Percentiles rank a stretch among this genome's conserved stretches.
Conservation (phyloP, 1,140 invertebrate genomes). For the Dendrolimus punctatus region DNA sequence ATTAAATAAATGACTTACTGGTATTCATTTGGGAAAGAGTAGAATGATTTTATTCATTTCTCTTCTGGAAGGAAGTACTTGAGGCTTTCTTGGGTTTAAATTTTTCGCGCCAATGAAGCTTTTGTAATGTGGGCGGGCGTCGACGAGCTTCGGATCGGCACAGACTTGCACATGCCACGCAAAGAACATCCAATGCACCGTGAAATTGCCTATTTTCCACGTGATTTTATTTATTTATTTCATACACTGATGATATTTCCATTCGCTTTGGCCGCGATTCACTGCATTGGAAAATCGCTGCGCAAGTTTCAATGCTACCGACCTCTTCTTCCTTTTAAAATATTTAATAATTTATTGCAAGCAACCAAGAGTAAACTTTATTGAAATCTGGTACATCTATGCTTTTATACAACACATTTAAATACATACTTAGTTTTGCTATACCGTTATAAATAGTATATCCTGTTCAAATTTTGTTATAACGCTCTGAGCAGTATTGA, state of each 20-base stretch:
- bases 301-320: conserved; percentile 7
- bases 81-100: conserved; percentile 24
- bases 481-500: conserved; percentile 27
- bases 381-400: conserved; percentile 36
- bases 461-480: conserved; percentile 25
- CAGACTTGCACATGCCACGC: conserved; percentile 48
- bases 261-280: conserved; percentile 29
- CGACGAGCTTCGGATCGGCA: conserved; percentile 26
- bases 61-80: not conserved
- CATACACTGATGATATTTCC: conserved; percentile 56
- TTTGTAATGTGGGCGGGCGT: conserved; percentile 48
- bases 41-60: no score
- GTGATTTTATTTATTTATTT: conserved; percentile 70
- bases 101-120: conserved; percentile 45
- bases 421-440: conserved; percentile 17
- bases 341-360: conserved; percentile 5
- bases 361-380: conserved; percentile 1
- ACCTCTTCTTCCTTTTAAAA: conserved; percentile 1
- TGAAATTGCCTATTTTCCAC: conserved; percentile 71
- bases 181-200: conserved; percentile 64
- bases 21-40: no score
- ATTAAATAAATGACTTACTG: no score
- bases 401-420: conserved; percentile 42
- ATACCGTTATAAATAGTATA: conserved; percentile 33
- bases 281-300: conserved; percentile 31